These are phyloP conservation scores for Paracanthobrama guichenoti DNA, from an alignment of 2,113 vertebrate genomes.

Conservation along the genomic window DNA sequence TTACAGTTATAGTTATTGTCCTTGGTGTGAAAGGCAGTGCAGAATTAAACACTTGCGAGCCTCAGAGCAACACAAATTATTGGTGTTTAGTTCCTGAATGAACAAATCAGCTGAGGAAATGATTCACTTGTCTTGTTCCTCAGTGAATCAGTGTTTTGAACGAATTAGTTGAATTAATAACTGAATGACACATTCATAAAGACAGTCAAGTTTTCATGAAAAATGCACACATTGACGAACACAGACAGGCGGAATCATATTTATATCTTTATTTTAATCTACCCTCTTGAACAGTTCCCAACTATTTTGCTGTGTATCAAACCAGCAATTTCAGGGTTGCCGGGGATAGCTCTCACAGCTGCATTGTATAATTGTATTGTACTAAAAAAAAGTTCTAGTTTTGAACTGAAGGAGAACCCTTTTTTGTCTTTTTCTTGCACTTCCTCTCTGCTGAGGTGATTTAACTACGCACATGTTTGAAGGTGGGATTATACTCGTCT, in stretches of 20 bases:
- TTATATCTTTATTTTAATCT: background rate
- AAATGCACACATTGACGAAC: background rate
- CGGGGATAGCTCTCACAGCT: constrained; percentile 74
- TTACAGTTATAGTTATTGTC: background rate
- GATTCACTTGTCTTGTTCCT: background rate
- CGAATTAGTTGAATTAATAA: background rate
- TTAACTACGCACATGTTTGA: constrained; percentile 85
- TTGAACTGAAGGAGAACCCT: constrained; percentile 74
- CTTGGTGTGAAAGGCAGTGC: background rate
- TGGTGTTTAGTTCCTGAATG: background rate
- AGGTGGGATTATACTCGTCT: constrained; percentile 92
- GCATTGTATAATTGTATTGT: constrained; percentile 73
- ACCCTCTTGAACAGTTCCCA: background rate
- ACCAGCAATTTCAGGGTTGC: constrained; percentile 61
- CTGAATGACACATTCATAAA: background rate
- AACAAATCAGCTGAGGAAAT: background rate
- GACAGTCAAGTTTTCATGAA: background rate
- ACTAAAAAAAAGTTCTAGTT: constrained; percentile 69
- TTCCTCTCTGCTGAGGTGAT: constrained; percentile 87
- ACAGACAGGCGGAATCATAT: background rate
- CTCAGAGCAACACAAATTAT: too few species aligned
- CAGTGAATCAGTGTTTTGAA: background rate
- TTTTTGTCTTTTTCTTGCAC: constrained; percentile 69
- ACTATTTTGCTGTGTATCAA: constrained; percentile 40
- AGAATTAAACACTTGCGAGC: too few species aligned